phyloP scores from a whole-genome alignment of 2,113 vertebrate genomes.

The Mobula hypostoma region DNA sequence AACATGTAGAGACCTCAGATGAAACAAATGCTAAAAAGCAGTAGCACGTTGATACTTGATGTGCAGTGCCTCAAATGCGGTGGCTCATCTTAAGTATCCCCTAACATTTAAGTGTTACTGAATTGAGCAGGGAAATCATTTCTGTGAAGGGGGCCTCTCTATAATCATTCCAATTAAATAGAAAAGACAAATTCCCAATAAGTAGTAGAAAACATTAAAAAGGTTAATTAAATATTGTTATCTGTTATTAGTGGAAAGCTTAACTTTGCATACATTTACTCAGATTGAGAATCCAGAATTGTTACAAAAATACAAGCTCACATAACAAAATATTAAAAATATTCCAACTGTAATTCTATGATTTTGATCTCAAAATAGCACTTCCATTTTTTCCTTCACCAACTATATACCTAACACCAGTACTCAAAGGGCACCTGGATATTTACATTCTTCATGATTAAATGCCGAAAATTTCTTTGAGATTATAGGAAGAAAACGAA shows the following conservation, averaged over 20 bases:
- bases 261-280: background rate
- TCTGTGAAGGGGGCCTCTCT: background rate
- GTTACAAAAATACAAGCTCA: constrained; percentile 20
- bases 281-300: background rate
- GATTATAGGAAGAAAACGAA: background rate
- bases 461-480: background rate
- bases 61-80: background rate
- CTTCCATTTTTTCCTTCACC: background rate
- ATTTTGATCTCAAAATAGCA: constrained; percentile 11
- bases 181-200: background rate
- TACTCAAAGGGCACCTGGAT: background rate
- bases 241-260: background rate
- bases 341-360: background rate
- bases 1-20: constrained; percentile 12
- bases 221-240: background rate
- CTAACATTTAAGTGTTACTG: background rate
- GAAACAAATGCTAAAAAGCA: background rate
- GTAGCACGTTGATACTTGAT: background rate
- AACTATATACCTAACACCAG: background rate
- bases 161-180: background rate
- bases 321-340: constrained; percentile 23
- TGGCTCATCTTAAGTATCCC: background rate
- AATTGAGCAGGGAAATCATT: background rate
- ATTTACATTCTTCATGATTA: background rate
- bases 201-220: background rate